Percentiles rank a stretch among this genome's conserved stretches.
Conservation (phyloP, 2,113 vertebrate species). For the Oxyura jamaicensis region DNA sequence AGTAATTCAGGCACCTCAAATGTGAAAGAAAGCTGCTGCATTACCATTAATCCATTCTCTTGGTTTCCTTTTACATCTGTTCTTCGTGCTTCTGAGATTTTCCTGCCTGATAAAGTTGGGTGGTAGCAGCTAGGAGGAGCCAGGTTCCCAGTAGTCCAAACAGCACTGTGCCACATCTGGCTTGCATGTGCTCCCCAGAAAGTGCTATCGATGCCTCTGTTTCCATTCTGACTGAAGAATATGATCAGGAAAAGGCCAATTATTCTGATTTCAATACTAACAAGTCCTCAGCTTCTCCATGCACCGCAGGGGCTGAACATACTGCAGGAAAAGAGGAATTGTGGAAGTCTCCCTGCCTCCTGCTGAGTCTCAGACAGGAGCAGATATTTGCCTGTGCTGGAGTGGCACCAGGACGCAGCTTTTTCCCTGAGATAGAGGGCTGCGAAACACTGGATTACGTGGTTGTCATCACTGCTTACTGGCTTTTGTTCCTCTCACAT, state of each 20-base stretch:
- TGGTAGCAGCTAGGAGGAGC: background rate
- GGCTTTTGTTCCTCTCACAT: constrained; percentile 39
- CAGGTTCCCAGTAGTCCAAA: background rate
- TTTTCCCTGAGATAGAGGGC: constrained; percentile 27
- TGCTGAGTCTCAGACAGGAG: constrained; percentile 14
- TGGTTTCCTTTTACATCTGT: background rate
- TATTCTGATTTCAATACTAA: background rate
- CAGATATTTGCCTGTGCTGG: background rate
- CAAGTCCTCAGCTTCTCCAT: background rate
- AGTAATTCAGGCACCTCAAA: background rate
- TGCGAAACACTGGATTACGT: constrained; percentile 38
- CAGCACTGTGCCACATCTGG: background rate
- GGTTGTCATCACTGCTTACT: constrained; percentile 49
- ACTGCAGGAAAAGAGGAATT: background rate
- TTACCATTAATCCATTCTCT: background rate
- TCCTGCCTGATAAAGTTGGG: background rate
- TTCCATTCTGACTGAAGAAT: background rate
- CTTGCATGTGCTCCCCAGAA: background rate
- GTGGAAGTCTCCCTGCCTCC: constrained; percentile 14
- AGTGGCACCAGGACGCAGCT: constrained; percentile 14
- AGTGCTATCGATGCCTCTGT: background rate
- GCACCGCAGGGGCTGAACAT: background rate
- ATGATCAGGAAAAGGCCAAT: background rate
- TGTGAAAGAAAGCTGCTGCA: background rate
- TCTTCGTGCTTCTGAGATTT: background rate